Evolutionary conservation across 1,140 invertebrate species (phyloP).

Genomic region (Zelostemma sp.): DNA sequence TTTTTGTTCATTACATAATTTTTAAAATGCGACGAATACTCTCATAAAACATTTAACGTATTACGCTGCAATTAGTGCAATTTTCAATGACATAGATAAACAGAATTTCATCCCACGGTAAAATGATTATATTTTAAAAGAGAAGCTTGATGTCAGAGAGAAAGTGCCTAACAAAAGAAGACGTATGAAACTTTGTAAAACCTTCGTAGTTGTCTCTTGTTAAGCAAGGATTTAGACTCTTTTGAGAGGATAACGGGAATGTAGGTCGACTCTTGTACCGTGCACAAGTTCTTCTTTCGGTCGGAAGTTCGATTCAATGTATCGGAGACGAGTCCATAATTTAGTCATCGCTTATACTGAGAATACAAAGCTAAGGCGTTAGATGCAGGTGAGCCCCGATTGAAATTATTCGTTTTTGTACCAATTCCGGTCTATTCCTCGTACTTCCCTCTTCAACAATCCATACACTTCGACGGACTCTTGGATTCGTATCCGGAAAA

Average conservation of each 20-base stretch:
- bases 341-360: slow-evolving; percentile 39
- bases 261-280: slow-evolving; percentile 30
- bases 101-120: slow-evolving; percentile 31
- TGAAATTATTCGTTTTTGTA: slow-evolving; percentile 51
- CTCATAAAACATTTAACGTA: neutral
- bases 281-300: neutral
- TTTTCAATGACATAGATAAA: slow-evolving; percentile 32
- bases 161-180: slow-evolving; percentile 22
- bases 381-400: slow-evolving; percentile 36
- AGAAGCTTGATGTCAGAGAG: slow-evolving; percentile 24
- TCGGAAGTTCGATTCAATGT: slow-evolving; percentile 24
- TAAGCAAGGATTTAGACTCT: slow-evolving; percentile 58
- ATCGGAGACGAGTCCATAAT: slow-evolving; percentile 40
- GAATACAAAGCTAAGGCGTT: slow-evolving; percentile 17
- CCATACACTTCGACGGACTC: slow-evolving; percentile 38
- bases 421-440: slow-evolving; percentile 52
- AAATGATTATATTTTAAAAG: neutral
- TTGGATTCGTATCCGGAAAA: slow-evolving; percentile 36
- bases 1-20: no score
- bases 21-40: no score
- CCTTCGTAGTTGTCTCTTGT: slow-evolving; percentile 50
- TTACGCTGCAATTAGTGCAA: neutral
- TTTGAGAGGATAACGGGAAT: slow-evolving; percentile 47
- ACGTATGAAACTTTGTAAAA: slow-evolving; percentile 34
- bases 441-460: slow-evolving; percentile 29